Percentiles rank a stretch among this genome's conserved stretches.
Evolutionary conservation across 2,888 invertebrate genomes (phyloP).

Genomic region (Saturnia japonica): DNA sequence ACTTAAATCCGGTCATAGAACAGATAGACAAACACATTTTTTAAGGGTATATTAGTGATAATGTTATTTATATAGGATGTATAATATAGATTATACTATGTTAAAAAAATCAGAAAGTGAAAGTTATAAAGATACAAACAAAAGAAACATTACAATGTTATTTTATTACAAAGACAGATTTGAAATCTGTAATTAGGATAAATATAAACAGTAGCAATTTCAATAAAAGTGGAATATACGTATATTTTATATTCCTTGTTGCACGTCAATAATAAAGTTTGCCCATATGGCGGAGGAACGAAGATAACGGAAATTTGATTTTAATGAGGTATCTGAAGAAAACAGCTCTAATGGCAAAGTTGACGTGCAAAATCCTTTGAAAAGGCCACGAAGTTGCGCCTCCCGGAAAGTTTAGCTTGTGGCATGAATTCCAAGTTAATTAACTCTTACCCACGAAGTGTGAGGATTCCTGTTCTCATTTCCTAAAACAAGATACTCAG

Average conservation of each 20-base stretch:
- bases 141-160: no score
- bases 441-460: conserved; percentile 44
- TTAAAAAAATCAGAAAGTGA: no score
- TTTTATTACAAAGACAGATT: no score
- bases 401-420: conserved; percentile 56
- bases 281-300: conserved; percentile 13
- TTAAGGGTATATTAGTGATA: no score
- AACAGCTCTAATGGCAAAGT: conserved; percentile 48
- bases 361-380: conserved; percentile 54
- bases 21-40: no score
- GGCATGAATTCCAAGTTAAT: conserved; percentile 62
- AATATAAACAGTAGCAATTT: no score
- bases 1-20: no score
- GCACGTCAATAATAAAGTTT: conserved; percentile 20
- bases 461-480: conserved; percentile 41
- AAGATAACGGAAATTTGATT: conserved; percentile 53
- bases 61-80: no score
- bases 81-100: no score
- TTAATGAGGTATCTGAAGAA: conserved; percentile 60
- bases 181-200: no score
- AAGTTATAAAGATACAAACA: no score
- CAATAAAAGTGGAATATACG: no score
- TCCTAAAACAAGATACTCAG: conserved; percentile 43
- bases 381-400: conserved; percentile 52
- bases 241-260: background rate